Conservation (phyloP, 2,888 invertebrate genomes). For the Polyommatus iphigenia region DNA sequence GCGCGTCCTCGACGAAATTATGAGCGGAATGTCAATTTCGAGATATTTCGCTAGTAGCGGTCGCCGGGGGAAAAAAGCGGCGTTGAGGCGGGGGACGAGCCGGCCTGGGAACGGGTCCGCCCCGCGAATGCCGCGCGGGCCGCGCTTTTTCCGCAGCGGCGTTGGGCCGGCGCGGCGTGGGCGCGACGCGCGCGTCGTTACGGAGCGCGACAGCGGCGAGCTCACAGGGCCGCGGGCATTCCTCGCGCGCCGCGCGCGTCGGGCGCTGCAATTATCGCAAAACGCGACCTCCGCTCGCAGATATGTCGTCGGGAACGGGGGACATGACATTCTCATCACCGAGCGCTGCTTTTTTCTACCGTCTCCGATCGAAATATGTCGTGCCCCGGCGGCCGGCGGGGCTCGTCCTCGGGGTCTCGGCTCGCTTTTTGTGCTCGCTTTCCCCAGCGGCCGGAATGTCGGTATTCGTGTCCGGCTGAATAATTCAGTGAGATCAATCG, state of each 20-base stretch:
- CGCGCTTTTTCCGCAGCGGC: slow-evolving; percentile 64
- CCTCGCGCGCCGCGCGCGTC: slow-evolving; percentile 71
- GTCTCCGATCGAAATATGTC: slow-evolving; percentile 60
- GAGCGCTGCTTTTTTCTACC: slow-evolving; percentile 68
- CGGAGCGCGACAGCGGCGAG: slow-evolving; percentile 71
- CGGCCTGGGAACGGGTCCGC: slow-evolving; percentile 68
- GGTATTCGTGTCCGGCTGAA: slow-evolving; percentile 75
- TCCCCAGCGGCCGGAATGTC: slow-evolving; percentile 59
- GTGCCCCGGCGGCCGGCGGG: slow-evolving; percentile 64
- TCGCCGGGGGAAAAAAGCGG: slow-evolving; percentile 60
- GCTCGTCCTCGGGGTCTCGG: slow-evolving; percentile 59
- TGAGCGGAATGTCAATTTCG: slow-evolving; percentile 77
- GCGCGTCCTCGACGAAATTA: slow-evolving; percentile 73
- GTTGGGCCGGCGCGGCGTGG: slow-evolving; percentile 61
- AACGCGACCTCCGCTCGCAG: slow-evolving; percentile 75
- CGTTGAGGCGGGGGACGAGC: slow-evolving; percentile 49
- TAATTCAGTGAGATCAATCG: slow-evolving; percentile 76
- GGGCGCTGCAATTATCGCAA: slow-evolving; percentile 78
- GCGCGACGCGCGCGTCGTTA: slow-evolving; percentile 74
- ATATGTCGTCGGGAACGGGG: slow-evolving; percentile 77
- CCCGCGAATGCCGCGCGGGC: slow-evolving; percentile 62
- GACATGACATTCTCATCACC: slow-evolving; percentile 81
- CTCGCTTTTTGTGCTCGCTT: slow-evolving; percentile 70
- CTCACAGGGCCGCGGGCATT: slow-evolving; percentile 69
- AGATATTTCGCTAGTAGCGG: slow-evolving; percentile 74